Percentiles rank a stretch among this genome's conserved stretches.
These are phyloP conservation scores for Heliconius hortense DNA, from an alignment of 2,888 invertebrate species.

Conservation along the genomic window DNA sequence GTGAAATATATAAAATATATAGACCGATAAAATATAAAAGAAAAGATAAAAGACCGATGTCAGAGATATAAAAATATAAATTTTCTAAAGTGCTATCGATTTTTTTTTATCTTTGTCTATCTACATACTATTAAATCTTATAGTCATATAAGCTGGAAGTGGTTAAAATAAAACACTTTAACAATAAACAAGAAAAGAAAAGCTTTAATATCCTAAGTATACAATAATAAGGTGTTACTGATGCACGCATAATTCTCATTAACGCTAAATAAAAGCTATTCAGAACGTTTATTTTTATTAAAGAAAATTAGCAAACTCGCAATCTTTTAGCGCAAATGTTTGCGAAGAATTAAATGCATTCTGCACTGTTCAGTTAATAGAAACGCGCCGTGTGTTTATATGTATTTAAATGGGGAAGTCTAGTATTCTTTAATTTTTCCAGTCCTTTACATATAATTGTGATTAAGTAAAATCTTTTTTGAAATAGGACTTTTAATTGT, in stretches of 20 bases:
- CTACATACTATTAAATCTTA: too few species aligned
- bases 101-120: too few species aligned
- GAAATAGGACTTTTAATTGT: too few species aligned
- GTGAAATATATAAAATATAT: too few species aligned
- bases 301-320: slow-evolving; percentile 43
- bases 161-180: background rate
- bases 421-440: slow-evolving; percentile 1
- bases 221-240: slow-evolving; percentile 33
- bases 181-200: background rate
- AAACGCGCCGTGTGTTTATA: slow-evolving; percentile 25
- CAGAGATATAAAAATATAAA: too few species aligned
- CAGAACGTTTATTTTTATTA: slow-evolving; percentile 43
- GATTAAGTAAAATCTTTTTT: too few species aligned
- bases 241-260: slow-evolving; percentile 38
- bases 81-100: too few species aligned
- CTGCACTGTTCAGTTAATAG: slow-evolving; percentile 37
- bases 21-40: too few species aligned
- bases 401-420: slow-evolving; percentile 17
- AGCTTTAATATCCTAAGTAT: background rate
- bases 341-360: slow-evolving; percentile 43
- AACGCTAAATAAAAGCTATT: slow-evolving; percentile 43
- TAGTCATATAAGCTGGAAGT: too few species aligned
- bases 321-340: slow-evolving; percentile 44
- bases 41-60: too few species aligned
- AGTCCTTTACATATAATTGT: background rate